A percentile compares a stretch with the other conserved stretches of the same genome.
Conservation (phyloP, 1,140 invertebrate species). For the Hestina assimilis region DNA sequence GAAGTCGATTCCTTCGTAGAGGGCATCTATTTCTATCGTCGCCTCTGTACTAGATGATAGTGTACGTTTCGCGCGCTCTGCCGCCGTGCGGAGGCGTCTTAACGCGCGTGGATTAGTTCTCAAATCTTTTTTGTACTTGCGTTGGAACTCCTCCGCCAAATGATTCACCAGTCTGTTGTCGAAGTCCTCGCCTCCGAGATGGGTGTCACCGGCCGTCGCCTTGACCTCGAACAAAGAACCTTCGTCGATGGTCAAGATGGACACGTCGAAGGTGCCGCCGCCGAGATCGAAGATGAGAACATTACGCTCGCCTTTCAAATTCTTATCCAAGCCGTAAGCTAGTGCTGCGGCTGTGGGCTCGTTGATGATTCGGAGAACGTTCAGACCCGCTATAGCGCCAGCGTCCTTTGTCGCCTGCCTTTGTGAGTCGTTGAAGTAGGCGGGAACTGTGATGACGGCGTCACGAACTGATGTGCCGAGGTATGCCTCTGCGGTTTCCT, state of each 20-base stretch:
- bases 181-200: constrained; percentile 87
- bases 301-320: constrained; percentile 84
- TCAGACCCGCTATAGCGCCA: constrained; percentile 83
- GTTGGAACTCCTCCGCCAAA: constrained; percentile 74
- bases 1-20: constrained; percentile 74
- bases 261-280: constrained; percentile 81
- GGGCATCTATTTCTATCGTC: constrained; percentile 75
- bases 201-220: constrained; percentile 80
- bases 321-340: constrained; percentile 88
- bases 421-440: constrained; percentile 94
- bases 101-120: constrained; percentile 68
- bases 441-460: constrained; percentile 90
- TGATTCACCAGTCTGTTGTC: constrained; percentile 87
- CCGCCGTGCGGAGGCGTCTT: constrained; percentile 81
- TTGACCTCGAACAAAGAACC: constrained; percentile 87
- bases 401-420: constrained; percentile 94
- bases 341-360: constrained; percentile 87
- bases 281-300: constrained; percentile 80
- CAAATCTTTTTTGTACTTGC: constrained; percentile 76
- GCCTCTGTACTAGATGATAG: constrained; percentile 77
- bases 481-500: too few relatives aligned
- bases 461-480: constrained; percentile 83
- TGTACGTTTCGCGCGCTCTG: constrained; percentile 79
- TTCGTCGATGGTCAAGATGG: constrained; percentile 86
- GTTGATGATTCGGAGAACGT: too few relatives aligned